phyloP scores from a whole-genome alignment of 30 jellyfish, hydroid and myxozoan species.

The Turritopsis dohrnii region DNA sequence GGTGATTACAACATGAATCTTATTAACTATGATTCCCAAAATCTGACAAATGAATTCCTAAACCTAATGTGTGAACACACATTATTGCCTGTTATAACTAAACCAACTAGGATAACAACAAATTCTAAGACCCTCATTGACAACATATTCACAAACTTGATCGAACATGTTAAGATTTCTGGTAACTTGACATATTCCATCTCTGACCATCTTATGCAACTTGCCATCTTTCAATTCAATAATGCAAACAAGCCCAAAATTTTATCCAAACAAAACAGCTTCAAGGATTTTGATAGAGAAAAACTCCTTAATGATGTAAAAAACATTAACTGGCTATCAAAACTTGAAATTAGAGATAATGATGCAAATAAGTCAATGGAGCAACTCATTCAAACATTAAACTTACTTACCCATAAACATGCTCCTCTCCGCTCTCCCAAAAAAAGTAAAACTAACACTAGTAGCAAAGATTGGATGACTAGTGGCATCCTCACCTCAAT shows the following conservation, averaged over 20 bases:
- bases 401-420: conserved; percentile 5
- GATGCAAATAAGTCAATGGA: not conserved
- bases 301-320: not conserved
- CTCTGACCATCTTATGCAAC: conserved; percentile 21
- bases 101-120: conserved; percentile 27
- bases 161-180: not conserved
- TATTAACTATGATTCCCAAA: not conserved
- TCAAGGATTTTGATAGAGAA: conserved; percentile 12
- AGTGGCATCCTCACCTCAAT: not conserved
- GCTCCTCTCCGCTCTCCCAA: not conserved
- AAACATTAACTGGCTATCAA: not conserved
- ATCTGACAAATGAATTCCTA: not conserved
- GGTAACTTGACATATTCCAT: not conserved
- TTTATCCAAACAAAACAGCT: not conserved
- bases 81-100: not conserved
- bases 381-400: not conserved
- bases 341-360: not conserved
- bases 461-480: conserved; percentile 30
- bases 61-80: not conserved
- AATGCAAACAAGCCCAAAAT: not conserved
- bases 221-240: not conserved
- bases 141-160: not conserved
- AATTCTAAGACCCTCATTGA: conserved; percentile 25
- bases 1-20: conserved; percentile 26
- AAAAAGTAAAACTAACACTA: not conserved